Conservation (phyloP, 2,888 invertebrate genomes). For the Stenurella melanura region DNA sequence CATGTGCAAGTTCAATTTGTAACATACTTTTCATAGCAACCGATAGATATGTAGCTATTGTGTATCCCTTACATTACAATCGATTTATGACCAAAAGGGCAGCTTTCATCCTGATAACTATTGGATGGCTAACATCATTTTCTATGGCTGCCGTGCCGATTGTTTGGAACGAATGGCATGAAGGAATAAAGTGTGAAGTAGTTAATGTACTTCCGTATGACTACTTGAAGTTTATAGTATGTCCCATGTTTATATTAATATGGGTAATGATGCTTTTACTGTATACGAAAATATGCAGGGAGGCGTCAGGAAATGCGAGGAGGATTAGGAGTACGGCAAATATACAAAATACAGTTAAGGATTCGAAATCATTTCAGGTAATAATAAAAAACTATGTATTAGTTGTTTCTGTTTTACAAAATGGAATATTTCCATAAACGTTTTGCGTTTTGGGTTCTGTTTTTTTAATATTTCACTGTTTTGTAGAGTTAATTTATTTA, state of each 20-base stretch:
- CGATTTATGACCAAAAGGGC: constrained; percentile 83
- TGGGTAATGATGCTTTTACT: constrained; percentile 86
- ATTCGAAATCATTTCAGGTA: constrained; percentile 87
- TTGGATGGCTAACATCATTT: constrained; percentile 82
- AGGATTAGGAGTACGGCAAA: constrained; percentile 79
- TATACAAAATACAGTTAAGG: constrained; percentile 74
- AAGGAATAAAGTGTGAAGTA: constrained; percentile 78
- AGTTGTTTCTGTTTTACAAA: not conserved
- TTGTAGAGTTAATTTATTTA: not conserved
- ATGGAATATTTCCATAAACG: not conserved
- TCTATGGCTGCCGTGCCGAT: constrained; percentile 82
- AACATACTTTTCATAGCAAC: constrained; percentile 87
- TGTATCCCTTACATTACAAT: constrained; percentile 86
- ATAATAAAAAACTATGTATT: constrained; percentile 10
- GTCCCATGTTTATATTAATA: constrained; percentile 83
- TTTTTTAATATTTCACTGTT: not conserved
- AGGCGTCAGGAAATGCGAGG: constrained; percentile 83
- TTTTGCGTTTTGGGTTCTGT: not conserved
- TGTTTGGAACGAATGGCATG: constrained; percentile 86
- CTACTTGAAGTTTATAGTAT: constrained; percentile 75
- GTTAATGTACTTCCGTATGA: constrained; percentile 77
- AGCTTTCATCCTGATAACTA: constrained; percentile 78
- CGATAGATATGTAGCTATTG: constrained; percentile 87
- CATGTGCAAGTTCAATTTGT: constrained; percentile 86
- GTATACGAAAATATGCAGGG: constrained; percentile 87